These are phyloP conservation scores for Phymanthus crucifer DNA, from an alignment of 92 coral and sea anemone genomes.

Conservation along the genomic window DNA sequence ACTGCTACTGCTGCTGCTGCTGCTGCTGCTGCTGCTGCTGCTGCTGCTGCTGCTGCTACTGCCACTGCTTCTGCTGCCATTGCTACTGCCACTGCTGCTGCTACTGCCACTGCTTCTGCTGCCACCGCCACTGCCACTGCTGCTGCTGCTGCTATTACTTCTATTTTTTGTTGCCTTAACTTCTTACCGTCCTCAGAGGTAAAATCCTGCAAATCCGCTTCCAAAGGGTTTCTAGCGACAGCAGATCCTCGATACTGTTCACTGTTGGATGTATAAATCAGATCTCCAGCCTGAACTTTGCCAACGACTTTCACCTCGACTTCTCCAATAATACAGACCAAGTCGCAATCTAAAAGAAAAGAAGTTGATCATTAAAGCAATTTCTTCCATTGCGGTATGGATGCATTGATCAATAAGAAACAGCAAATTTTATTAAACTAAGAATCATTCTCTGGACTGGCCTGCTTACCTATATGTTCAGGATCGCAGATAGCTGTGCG, in stretches of 20 bases:
- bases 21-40: background rate
- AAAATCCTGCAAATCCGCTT: conserved; percentile 36
- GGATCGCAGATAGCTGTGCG: conserved; percentile 40
- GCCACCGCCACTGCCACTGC: conserved; percentile 4
- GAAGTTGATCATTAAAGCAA: background rate
- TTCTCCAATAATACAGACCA: conserved; percentile 84
- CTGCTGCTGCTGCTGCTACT: background rate
- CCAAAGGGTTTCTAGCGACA: conserved; percentile 45
- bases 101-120: background rate
- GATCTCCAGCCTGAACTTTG: conserved; percentile 66
- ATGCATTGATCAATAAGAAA: too few species aligned
- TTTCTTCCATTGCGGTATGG: too few species aligned
- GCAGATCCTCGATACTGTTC: conserved; percentile 74
- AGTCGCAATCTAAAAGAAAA: conserved; percentile 56
- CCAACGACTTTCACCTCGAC: conserved; percentile 81
- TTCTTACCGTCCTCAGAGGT: conserved; percentile 1
- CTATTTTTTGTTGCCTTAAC: background rate
- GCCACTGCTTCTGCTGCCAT: background rate
- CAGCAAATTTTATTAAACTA: background rate
- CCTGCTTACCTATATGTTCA: conserved; percentile 27
- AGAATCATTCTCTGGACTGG: background rate
- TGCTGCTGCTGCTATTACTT: conserved; percentile 5
- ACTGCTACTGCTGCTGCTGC: background rate
- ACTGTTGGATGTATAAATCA: conserved; percentile 70
- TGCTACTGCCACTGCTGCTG: background rate